Percentiles rank a stretch among this genome's conserved stretches.
phyloP scores from a whole-genome alignment of 1,140 invertebrate genomes.

The Thalassaphorura encarpata region DNA sequence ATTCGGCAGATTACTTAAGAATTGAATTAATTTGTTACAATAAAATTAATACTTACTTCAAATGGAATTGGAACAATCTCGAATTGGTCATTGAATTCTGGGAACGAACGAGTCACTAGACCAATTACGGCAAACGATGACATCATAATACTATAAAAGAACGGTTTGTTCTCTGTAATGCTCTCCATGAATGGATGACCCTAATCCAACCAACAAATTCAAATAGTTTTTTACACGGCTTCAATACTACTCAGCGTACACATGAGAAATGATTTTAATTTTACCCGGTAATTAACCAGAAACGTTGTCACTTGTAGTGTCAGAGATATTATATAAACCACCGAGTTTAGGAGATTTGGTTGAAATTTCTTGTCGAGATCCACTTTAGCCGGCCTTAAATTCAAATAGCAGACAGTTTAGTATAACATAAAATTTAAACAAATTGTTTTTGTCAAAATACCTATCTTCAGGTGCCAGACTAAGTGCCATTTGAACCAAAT shows the following conservation, averaged over 20 bases:
- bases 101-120: conserved; percentile 62
- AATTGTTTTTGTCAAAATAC: neutral
- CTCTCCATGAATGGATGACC: conserved; percentile 98
- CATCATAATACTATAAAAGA: conserved; percentile 76
- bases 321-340: conserved; percentile 97
- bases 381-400: conserved; percentile 36
- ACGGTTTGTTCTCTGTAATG: conserved; percentile 76
- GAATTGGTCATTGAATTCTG: conserved; percentile 67
- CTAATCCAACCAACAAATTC: conserved; percentile 45
- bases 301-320: conserved; percentile 95
- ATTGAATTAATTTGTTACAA: neutral
- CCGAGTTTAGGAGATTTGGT: conserved; percentile 90
- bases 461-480: conserved; percentile 26
- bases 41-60: conserved; percentile 49
- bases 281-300: conserved; percentile 96
- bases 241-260: conserved; percentile 1
- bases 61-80: conserved; percentile 80
- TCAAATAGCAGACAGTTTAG: neutral
- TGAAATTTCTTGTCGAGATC: conserved; percentile 83
- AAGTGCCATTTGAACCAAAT: conserved; percentile 68
- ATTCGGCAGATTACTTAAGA: neutral
- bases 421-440: neutral
- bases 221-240: conserved; percentile 18
- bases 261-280: conserved; percentile 29
- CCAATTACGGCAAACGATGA: conserved; percentile 62